Base-by-base conservation (phyloP, 2,113 vertebrate genomes). In the Caloenas nicobarica region DNA sequence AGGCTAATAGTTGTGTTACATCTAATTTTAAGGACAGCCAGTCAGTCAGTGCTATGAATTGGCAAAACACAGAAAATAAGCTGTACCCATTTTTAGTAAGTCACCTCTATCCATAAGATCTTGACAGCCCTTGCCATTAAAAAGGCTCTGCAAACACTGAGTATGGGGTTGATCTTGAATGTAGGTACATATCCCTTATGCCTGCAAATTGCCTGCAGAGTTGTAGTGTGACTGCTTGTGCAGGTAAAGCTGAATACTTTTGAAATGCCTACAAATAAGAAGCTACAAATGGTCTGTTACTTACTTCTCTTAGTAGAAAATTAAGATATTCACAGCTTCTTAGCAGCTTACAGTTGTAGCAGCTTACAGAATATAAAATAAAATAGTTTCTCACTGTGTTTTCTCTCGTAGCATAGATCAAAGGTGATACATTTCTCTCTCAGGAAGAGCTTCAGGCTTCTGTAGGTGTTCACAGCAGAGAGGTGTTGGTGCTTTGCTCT, bases 181-280 rank as follows among this genome's bases (percentile, higher is more conserved):
- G 1, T 29, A n/a, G 31, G 11, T 78, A 33, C 15, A 0, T 0
- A 28, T 40, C 25, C 34, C 17, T 68, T 56, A 25, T 5, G 13
- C 7, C 66, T 56, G n/a, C 14, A 80, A 88, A 65, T 7, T 70
- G 22, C 13, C n/a, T 33, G 18, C 4, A 62, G 64, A 81, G 73
- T 51, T 44, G 34, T 25, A 36, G 46, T 22, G 13, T 54, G n/a
- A 53, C 48, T 73, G 23, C 10, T 77, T 10, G 17, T 17, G 12
- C 16, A 60, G n/a, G 22, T 51, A 53, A 86, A 86, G 21, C 24
- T 33, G 40, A 61, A 3, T 28, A 73, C 24, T 24, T 81, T 22
- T 40, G 2, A 38, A 92, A 65, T 65, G 16, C 2, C 18, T 51
- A 31, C 24, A 64, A 83, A 56, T 28, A 58, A 80, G 80, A 65